Base-by-base conservation (phyloP, 2,113 vertebrate genomes). In the Platanista minor region DNA sequence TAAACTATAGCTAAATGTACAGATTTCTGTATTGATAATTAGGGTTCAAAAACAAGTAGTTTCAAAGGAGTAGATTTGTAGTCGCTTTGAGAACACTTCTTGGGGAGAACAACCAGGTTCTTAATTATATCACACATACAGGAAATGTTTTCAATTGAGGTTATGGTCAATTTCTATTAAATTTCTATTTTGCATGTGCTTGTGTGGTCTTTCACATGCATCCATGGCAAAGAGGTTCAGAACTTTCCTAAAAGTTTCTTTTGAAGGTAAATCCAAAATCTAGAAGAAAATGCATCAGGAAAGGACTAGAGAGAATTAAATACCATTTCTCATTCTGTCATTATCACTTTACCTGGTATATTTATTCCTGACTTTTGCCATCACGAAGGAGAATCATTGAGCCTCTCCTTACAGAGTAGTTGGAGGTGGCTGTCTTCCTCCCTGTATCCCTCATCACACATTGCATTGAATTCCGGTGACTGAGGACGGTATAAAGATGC, bases 41-140 rank as follows among this genome's bases (percentile, higher is more conserved):
- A 98, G 82, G 78, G 91, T 98, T 98, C 97, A 98, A 98, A 98
- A 98, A 98, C 97, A 98, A 98, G 98, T 95, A 71, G 8, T 67
- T 92, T 96, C 72, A 94, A 94, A 90, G n/a, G 52, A 93, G 21
- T n/a, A 23, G 33, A 92, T 96, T 96, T 94, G 80, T 97, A 64
- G 83, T 61, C 77, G 25, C 23, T 90, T 95, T 36, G 41, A 67
- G 64, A 74, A 61, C 17, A 61, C 78, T 71, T 94, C 93, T 88
- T 81, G 33, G 77, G 85, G 83, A 97, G 67, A 97, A 87, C 96
- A 98, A 95, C 90, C 95, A 98, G 96, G 92, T 90, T 96, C 96
- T 90, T 98, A 98, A 98, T 97, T 98, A 98, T 92, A 97, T 90
- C 86, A 98, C 97, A 98, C 90, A 94, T 62, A 95, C 94, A 97